A percentile compares a stretch with the other conserved stretches of the same genome.
Conservation (phyloP, 2,797 vertebrate species). For the Aeoliscus strigatus region DNA sequence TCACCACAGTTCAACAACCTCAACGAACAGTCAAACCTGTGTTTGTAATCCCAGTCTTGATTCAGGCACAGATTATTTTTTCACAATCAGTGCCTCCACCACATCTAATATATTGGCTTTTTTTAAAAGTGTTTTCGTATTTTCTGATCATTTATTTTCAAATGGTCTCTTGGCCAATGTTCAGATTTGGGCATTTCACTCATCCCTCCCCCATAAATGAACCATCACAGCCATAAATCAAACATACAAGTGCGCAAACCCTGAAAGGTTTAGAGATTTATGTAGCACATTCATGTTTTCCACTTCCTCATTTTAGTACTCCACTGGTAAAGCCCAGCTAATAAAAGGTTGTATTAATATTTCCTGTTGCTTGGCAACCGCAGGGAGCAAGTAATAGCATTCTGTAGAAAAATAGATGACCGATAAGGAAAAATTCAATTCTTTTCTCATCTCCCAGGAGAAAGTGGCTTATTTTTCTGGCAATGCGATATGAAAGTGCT, state of each 20-base stretch:
- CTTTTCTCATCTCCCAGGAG: slow-evolving; percentile 99
- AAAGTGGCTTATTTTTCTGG: slow-evolving; percentile 93
- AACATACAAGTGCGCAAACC: slow-evolving; percentile 97
- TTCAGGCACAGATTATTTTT: slow-evolving; percentile 52
- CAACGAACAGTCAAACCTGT: slow-evolving; percentile 55
- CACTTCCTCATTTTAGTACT: slow-evolving; percentile 99
- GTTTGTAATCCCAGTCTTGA: slow-evolving; percentile 67
- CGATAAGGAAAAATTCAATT: slow-evolving; percentile 99
- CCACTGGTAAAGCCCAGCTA: slow-evolving; percentile 97
- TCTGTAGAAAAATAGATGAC: slow-evolving; percentile 99
- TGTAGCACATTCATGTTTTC: slow-evolving; percentile 99
- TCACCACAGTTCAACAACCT: slow-evolving; percentile 64
- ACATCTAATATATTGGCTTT: too few relatives aligned
- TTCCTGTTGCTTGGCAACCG: slow-evolving; percentile 99
- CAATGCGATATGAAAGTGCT: slow-evolving; percentile 91
- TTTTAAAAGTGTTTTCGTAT: slow-evolving; percentile 96
- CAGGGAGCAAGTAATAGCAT: slow-evolving; percentile 97
- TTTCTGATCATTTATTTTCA: slow-evolving; percentile 99
- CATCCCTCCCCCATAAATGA: slow-evolving; percentile 99
- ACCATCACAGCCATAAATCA: slow-evolving; percentile 99
- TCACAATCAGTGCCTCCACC: slow-evolving; percentile 56
- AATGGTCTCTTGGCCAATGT: slow-evolving; percentile 99
- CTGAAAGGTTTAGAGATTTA: slow-evolving; percentile 99
- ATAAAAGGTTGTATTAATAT: slow-evolving; percentile 99
- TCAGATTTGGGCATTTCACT: slow-evolving; percentile 99